These are phyloP conservation scores for Microtus pennsylvanicus DNA, from an alignment of 2,113 vertebrate genomes.

Conservation along the genomic window DNA sequence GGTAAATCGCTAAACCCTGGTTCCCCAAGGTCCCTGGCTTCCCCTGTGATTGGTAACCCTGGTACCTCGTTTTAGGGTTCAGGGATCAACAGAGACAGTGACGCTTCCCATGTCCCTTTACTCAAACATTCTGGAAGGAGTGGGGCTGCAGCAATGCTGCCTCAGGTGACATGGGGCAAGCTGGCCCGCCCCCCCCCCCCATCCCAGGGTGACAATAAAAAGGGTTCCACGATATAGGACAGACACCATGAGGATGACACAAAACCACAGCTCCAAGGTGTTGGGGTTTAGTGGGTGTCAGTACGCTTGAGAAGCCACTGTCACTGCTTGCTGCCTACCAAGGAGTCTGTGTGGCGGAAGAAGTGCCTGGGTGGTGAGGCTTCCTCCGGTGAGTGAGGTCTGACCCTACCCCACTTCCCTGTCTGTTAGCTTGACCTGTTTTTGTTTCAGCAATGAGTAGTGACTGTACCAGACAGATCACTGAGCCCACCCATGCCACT, in stretches of 20 bases:
- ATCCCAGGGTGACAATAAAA: fast-evolving
- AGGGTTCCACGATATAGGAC: not conserved
- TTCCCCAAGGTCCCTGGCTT: not conserved
- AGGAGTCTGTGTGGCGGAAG: not conserved
- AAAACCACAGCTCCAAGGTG: not conserved
- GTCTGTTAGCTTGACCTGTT: fast-evolving
- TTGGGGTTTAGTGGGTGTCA: not conserved
- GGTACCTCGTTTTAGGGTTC: not conserved
- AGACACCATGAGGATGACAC: too few relatives aligned
- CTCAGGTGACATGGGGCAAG: not conserved
- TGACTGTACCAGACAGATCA: fast-evolving
- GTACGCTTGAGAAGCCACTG: too few relatives aligned
- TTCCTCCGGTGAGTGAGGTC: not conserved
- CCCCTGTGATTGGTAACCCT: not conserved
- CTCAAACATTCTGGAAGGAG: not conserved
- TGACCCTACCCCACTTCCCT: fast-evolving
- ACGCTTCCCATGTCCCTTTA: fast-evolving
- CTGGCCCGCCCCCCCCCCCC: fast-evolving
- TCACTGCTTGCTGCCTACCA: fast-evolving
- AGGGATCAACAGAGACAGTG: fast-evolving
- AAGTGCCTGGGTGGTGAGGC: fast-evolving
- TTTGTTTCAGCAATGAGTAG: fast-evolving
- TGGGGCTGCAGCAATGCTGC: not conserved
- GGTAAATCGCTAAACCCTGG: not conserved
- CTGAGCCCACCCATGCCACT: not conserved